Evolutionary conservation across 2,888 invertebrate species (phyloP).

Genomic region (Pimpla rufipes): DNA sequence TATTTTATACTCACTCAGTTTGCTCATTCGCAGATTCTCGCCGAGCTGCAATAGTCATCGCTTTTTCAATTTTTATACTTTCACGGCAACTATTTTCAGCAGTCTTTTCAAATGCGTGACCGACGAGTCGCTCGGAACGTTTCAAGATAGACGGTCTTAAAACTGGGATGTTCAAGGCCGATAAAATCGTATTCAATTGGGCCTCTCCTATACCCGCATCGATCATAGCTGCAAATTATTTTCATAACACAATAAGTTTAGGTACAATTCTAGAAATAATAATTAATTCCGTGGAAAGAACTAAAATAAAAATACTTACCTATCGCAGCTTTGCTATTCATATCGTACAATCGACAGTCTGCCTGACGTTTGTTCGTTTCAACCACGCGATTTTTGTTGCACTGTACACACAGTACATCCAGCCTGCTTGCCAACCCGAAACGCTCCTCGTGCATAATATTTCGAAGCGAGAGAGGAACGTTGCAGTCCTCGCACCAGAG

Average conservation of each 20-base stretch:
- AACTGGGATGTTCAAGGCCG: neutral
- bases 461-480: neutral
- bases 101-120: slow-evolving; percentile 1
- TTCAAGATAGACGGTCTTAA: neutral
- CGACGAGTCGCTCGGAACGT: neutral
- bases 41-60: neutral
- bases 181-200: neutral
- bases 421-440: neutral
- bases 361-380: neutral
- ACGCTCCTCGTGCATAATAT: neutral
- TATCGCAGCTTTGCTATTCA: neutral
- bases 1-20: no score
- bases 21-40: neutral
- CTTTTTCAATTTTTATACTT: slow-evolving; percentile 4
- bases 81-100: slow-evolving; percentile 7
- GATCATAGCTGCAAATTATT: slow-evolving; percentile 1
- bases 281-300: no score
- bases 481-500: slow-evolving; percentile 1
- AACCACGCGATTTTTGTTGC: neutral
- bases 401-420: neutral
- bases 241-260: no score
- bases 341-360: neutral
- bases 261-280: no score
- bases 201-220: slow-evolving; percentile 5
- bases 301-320: neutral